Conservation (phyloP, 2,113 vertebrate genomes). For the Poeciliopsis turrubarensis region DNA sequence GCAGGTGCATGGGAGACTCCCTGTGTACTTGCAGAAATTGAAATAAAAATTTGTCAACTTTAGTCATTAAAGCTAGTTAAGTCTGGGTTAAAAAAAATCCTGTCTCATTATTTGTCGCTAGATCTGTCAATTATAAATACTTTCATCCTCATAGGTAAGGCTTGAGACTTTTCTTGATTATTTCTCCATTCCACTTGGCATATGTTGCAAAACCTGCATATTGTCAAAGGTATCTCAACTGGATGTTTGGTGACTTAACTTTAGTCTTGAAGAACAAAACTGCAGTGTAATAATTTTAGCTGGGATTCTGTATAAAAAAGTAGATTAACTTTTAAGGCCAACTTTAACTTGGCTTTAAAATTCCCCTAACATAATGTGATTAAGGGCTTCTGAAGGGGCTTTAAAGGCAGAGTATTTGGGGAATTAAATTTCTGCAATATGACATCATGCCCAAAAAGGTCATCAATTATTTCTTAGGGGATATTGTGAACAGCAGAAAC, state of each 20-base stretch:
- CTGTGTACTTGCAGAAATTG: conserved; percentile 20
- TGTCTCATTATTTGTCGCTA: too few species aligned
- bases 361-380: not conserved
- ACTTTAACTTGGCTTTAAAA: not conserved
- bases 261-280: not conserved
- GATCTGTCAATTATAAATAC: too few species aligned
- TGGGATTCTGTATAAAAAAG: not conserved
- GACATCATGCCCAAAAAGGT: not conserved
- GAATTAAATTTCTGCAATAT: not conserved
- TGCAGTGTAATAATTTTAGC: too few species aligned
- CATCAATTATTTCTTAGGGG: not conserved
- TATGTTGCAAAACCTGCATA: not conserved
- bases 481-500: not conserved
- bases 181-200: not conserved
- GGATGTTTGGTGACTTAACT: not conserved
- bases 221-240: not conserved
- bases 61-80: not conserved
- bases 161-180: not conserved
- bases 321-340: not conserved
- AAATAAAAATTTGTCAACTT: conserved; percentile 17
- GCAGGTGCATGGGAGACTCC: not conserved
- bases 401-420: not conserved
- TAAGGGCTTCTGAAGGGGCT: too few species aligned
- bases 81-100: too few species aligned
- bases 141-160: too few species aligned